phyloP scores from a whole-genome alignment of 2,797 vertebrate genomes.

The Acridotheres tristis region DNA sequence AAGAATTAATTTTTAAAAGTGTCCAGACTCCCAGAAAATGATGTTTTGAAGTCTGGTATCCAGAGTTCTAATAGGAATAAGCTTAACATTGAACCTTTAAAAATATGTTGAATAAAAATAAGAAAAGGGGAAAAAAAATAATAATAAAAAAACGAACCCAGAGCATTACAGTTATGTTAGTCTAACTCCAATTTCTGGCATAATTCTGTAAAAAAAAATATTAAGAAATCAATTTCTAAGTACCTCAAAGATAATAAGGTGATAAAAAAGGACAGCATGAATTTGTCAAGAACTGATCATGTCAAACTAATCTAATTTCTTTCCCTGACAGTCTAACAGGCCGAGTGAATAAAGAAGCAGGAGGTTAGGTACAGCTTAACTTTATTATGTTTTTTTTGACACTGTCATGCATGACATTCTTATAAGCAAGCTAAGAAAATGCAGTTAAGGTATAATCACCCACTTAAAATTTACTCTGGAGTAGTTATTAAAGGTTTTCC shows the following conservation, averaged over 20 bases:
- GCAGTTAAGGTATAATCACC: not conserved
- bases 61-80: not conserved
- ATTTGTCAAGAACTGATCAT: conserved; percentile 37
- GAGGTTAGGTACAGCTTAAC: not conserved
- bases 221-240: conserved; percentile 18
- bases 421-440: not conserved
- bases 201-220: not conserved
- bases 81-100: not conserved
- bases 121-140: too few relatives aligned
- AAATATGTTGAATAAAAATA: not conserved
- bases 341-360: not conserved
- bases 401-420: not conserved
- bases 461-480: not conserved
- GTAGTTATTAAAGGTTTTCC: not conserved
- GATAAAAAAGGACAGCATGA: conserved; percentile 29
- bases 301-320: conserved; percentile 33
- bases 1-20: not conserved
- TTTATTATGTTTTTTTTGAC: not conserved
- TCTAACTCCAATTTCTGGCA: not conserved
- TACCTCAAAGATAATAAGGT: conserved; percentile 25
- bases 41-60: not conserved
- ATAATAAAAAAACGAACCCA: too few relatives aligned
- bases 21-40: not conserved
- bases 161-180: not conserved
- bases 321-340: conserved; percentile 12